Evolutionary conservation across 1,140 invertebrate genomes (phyloP).

Genomic region (Diabrotica virgifera): DNA sequence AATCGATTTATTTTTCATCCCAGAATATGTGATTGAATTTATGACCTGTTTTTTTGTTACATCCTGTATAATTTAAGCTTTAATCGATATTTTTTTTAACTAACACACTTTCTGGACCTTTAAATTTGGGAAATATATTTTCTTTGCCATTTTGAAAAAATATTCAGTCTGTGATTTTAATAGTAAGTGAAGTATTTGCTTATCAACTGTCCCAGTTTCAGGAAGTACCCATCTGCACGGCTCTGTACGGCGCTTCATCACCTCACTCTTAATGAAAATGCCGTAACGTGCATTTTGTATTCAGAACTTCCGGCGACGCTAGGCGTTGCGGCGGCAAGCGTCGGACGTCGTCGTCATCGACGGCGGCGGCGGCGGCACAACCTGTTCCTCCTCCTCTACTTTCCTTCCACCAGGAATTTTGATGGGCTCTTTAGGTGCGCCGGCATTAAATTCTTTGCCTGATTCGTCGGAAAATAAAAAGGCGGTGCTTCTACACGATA

Average conservation of each 20-base stretch:
- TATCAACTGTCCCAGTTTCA: too few relatives aligned
- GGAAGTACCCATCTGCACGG: neutral
- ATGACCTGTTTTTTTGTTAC: too few relatives aligned
- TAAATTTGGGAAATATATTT: too few relatives aligned
- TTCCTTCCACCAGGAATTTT: constrained; percentile 2
- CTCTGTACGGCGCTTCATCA: constrained; percentile 34
- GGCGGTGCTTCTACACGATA: neutral
- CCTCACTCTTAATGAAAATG: constrained; percentile 42
- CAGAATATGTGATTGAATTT: too few relatives aligned
- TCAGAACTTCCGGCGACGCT: constrained; percentile 21
- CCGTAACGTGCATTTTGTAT: constrained; percentile 37
- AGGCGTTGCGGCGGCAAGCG: constrained; percentile 1
- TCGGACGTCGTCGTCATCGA: neutral
- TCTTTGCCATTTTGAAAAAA: too few relatives aligned
- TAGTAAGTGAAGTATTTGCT: too few relatives aligned
- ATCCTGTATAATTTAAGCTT: too few relatives aligned
- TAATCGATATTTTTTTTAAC: too few relatives aligned
- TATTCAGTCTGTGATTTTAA: too few relatives aligned
- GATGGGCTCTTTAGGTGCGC: constrained; percentile 1
- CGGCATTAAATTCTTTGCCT: constrained; percentile 2
- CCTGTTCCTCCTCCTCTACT: neutral
- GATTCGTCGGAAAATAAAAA: constrained; percentile 2
- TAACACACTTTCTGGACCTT: too few relatives aligned
- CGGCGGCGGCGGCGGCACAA: too few relatives aligned
- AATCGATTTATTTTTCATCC: too few relatives aligned